phyloP scores from a whole-genome alignment of 2,888 invertebrate species.

The Phortica okadai region DNA sequence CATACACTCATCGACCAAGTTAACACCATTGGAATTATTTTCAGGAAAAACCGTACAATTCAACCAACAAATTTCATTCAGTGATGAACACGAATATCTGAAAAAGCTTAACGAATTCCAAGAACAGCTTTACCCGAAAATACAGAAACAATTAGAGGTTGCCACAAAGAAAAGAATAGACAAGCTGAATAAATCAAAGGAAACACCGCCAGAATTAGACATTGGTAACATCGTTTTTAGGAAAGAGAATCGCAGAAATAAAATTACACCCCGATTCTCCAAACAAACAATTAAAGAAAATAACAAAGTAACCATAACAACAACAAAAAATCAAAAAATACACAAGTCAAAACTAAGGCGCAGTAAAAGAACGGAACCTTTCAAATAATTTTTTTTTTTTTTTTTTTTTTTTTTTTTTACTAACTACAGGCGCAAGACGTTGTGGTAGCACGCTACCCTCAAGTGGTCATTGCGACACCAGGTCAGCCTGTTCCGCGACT shows the following conservation, averaged over 20 bases:
- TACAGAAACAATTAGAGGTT: conserved; percentile 27
- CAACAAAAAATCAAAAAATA: no score
- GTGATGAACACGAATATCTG: conserved; percentile 29
- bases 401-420: no score
- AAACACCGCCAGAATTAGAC: neutral
- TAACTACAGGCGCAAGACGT: no score
- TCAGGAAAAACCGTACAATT: conserved; percentile 42
- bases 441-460: no score
- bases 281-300: neutral
- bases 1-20: conserved; percentile 38
- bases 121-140: conserved; percentile 23
- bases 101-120: conserved; percentile 33
- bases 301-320: no score
- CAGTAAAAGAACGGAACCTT: no score
- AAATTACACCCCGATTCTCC: conserved; percentile 24
- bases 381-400: no score
- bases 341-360: no score
- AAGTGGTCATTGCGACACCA: no score
- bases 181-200: conserved; percentile 36
- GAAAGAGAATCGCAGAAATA: conserved; percentile 24
- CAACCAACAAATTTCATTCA: conserved; percentile 23
- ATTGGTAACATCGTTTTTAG: neutral
- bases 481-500: no score
- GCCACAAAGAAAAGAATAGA: conserved; percentile 30
- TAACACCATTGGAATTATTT: conserved; percentile 44